Conservation (phyloP, 2,888 invertebrate species). For the Lamproptera curius region DNA sequence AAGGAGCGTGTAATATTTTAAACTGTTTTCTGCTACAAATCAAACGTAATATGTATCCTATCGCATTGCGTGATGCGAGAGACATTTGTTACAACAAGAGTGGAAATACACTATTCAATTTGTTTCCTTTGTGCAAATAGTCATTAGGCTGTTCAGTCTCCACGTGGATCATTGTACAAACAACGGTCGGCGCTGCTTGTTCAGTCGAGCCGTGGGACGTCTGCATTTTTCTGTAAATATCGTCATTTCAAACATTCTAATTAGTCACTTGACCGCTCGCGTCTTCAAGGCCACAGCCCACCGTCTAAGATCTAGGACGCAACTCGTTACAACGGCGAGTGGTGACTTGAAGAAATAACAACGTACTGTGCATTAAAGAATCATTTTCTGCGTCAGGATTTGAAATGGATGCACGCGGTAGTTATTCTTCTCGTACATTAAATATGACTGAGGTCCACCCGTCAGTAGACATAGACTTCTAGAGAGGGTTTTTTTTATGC, state of each 20-base stretch:
- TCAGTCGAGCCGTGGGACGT: neutral
- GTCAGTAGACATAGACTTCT: conserved; percentile 21
- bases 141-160: conserved; percentile 6
- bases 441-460: conserved; percentile 19
- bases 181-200: neutral
- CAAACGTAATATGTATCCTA: too few relatives aligned
- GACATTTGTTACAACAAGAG: neutral
- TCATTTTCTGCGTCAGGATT: conserved; percentile 22
- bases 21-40: too few relatives aligned
- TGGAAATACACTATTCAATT: neutral
- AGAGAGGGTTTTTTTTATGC: conserved; percentile 18
- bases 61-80: too few relatives aligned
- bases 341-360: conserved; percentile 20
- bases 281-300: conserved; percentile 18
- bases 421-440: conserved; percentile 16
- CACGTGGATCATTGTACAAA: conserved; percentile 1
- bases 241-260: conserved; percentile 15
- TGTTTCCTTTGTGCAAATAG: neutral
- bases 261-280: conserved; percentile 18
- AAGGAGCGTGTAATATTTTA: too few relatives aligned
- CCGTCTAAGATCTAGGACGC: conserved; percentile 16
- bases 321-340: conserved; percentile 19
- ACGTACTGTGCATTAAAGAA: conserved; percentile 20
- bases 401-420: conserved; percentile 14
- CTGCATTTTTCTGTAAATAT: conserved; percentile 13